A percentile compares a stretch with the other conserved stretches of the same genome.
Evolutionary conservation across 1,140 invertebrate species (phyloP).

Genomic region (Drosophila eugracilis): DNA sequence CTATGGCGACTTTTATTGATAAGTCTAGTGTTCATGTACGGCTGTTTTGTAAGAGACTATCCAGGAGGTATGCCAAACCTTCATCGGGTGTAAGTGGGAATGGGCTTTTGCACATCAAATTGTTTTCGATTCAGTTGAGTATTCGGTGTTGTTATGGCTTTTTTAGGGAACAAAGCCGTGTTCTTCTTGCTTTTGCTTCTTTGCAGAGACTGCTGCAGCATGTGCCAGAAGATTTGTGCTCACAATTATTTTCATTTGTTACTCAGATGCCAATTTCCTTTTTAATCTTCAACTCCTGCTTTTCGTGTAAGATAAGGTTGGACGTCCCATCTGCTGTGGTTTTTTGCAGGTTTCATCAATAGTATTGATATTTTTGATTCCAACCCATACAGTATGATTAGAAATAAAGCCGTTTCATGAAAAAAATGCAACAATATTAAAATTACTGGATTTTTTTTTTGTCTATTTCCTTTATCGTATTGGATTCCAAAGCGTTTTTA

Average conservation of each 20-base stretch:
- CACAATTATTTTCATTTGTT: not conserved
- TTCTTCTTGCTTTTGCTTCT: not conserved
- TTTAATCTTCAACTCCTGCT: not conserved
- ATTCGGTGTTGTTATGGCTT: not conserved
- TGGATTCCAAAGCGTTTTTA: constrained; percentile 11
- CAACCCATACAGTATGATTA: constrained; percentile 38
- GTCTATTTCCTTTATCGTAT: constrained; percentile 15
- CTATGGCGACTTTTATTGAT: not conserved
- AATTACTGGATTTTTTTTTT: too few relatives aligned
- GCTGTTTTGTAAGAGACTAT: not conserved
- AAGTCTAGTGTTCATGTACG: constrained; percentile 1
- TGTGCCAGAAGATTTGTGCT: constrained; percentile 4
- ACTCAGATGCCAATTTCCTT: constrained; percentile 1
- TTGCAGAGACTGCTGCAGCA: not conserved
- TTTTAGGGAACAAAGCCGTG: not conserved
- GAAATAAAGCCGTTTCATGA: constrained; percentile 18
- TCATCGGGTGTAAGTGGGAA: constrained; percentile 3
- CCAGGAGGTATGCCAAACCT: not conserved
- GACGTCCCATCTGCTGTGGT: constrained; percentile 23
- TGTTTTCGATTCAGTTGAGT: not conserved
- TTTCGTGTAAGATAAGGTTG: not conserved
- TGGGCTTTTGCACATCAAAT: not conserved
- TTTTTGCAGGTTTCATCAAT: constrained; percentile 23
- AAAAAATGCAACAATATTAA: constrained; percentile 22
- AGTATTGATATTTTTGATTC: constrained; percentile 25